Evolutionary conservation across 1,140 invertebrate species (phyloP), one percentile per base, ranked within the genome.

Genomic region (Theocolax elegans): DNA sequence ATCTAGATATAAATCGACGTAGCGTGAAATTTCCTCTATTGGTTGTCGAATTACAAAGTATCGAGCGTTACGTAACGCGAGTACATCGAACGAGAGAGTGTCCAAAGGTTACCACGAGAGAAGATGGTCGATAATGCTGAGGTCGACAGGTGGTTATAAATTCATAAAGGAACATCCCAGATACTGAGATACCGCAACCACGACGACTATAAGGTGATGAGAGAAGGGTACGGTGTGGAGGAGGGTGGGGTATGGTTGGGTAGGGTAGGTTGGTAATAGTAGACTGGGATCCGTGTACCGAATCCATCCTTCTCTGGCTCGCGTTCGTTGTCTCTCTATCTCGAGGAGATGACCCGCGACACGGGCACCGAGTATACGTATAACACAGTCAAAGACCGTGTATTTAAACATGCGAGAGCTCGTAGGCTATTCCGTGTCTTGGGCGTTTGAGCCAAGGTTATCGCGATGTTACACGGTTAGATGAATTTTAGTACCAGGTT

Each of bases 141-240:
- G 65, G 65, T 68, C 66, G 67, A 62, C 58, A 62, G 58, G 58
- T 69, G 58, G 46, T 69, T 54, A 46, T 69, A 62, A 69, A 69
- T 69, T 69, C 46, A 69, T 69, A 69, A 69, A 69, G 29, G 19
- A 49, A 29, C 21, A 48, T 38, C 65, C 40, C 17, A 42, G 49
- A 65, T 54, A 51, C 51, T 35, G 51, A 35, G 51, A 58, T 58
- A 40, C 54, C 31, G 54, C 54, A 23, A 40, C 31, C 42, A 6
- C 53, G 29, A 35, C 12, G 19, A 13, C 56, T 59, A 42, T 59
- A 59, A 59, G 23, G 40, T 23, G 9, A 51, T 13, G 13, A 38
- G 35, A 12, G 49, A 23, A 25, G 27, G 46, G 9, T 9, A 48
- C 17, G 19, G 13, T 15, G 48, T 51, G 49, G 49, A 25, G 23